phyloP scores from a whole-genome alignment of 2,113 vertebrate genomes.

The Sylvietta virens region DNA sequence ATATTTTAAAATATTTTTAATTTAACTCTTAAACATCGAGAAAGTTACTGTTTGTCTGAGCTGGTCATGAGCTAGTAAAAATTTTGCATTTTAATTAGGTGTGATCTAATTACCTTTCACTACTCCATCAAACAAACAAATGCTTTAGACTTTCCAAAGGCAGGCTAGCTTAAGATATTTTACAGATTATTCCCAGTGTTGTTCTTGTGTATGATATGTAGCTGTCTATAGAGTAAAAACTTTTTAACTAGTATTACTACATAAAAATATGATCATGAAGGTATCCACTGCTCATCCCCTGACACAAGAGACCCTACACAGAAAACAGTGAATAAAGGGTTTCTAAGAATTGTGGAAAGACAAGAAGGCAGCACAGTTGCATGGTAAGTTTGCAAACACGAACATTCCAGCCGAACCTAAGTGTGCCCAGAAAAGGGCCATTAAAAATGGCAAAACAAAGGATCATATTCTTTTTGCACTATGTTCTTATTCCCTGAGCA shows the following conservation, averaged over 20 bases:
- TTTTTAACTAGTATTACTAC: neutral
- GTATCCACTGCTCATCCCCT: neutral
- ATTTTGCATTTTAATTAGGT: conserved; percentile 53
- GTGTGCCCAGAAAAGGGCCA: neutral
- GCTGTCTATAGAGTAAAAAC: neutral
- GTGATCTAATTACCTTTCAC: conserved; percentile 51
- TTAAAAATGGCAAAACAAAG: neutral
- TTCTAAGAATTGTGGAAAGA: neutral
- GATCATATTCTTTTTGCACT: neutral
- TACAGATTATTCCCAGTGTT: neutral
- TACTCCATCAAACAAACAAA: neutral
- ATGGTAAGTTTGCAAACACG: neutral
- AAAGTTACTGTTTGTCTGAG: neutral
- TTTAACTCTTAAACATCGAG: neutral
- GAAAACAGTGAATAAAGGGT: neutral
- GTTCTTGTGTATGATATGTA: neutral
- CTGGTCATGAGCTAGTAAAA: conserved; percentile 4
- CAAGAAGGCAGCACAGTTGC: neutral
- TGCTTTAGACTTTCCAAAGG: neutral
- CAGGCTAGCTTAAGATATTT: neutral
- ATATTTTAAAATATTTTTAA: conserved; percentile 10
- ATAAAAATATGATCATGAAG: neutral
- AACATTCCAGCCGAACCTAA: neutral
- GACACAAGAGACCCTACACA: neutral
- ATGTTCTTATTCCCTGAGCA: neutral